Conservation (phyloP, 2,797 vertebrate genomes). For the Cyprinella venusta region DNA sequence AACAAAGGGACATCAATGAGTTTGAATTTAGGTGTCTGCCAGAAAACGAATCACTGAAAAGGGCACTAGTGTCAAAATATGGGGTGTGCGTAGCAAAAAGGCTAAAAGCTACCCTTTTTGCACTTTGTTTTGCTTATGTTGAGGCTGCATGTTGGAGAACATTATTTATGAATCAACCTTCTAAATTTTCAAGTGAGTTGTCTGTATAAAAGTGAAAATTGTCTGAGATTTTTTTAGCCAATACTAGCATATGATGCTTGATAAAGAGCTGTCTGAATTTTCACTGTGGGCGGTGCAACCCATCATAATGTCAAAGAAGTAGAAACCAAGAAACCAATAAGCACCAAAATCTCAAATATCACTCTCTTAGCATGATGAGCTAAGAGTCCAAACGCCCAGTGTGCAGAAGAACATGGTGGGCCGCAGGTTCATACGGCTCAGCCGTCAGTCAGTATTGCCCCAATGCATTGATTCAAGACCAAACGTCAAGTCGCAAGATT, state of each 20-base stretch:
- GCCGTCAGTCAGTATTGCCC: slow-evolving; percentile 8
- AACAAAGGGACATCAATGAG: background rate
- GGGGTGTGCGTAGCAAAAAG: no score
- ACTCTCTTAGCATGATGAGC: background rate
- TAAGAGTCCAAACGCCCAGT: background rate
- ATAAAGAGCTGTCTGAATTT: background rate
- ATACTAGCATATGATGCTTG: background rate
- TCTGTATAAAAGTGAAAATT: background rate
- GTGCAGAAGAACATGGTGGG: background rate
- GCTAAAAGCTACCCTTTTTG: background rate
- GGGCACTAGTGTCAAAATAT: no score
- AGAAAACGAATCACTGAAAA: background rate
- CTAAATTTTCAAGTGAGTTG: background rate
- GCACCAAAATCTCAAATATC: background rate
- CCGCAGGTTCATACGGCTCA: background rate
- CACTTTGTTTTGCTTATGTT: background rate
- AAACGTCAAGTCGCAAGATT: slow-evolving; percentile 35
- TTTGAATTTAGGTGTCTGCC: background rate
- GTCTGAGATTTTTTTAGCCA: background rate
- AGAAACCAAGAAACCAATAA: background rate
- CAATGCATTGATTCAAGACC: slow-evolving; percentile 33
- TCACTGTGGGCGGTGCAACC: background rate
- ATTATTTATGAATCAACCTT: background rate
- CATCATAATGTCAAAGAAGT: background rate
- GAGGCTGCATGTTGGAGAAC: background rate